Evolutionary conservation across 2,888 invertebrate species (phyloP), one percentile per base, ranked within the genome.

Genomic region (Scelioninae gen. 1): DNA sequence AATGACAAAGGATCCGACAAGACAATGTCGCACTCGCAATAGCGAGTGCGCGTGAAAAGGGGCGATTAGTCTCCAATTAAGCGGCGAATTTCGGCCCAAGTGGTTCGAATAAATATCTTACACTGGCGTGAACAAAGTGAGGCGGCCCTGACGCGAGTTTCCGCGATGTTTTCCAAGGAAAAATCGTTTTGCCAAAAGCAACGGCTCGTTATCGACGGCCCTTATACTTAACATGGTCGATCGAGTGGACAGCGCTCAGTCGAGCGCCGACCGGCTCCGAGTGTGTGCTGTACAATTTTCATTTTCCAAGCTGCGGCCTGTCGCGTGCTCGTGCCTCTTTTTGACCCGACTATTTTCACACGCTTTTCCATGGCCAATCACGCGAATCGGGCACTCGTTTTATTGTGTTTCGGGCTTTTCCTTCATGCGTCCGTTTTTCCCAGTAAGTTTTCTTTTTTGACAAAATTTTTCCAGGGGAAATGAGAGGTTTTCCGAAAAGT

Each of bases 191-290:
- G 65, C 63, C 69, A 72, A 72, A 79, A 79, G 51, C 51, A 43
- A 13, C n/a, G n/a, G n/a, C 38, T 34, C 13, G 45, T 80, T 68
- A 74, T 74, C 74, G 60, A 40, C 80, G 80, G 80, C 80, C 80
- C 75, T 75, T 81, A 63, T 79, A 81, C 75, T 80, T 80, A 68
- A 80, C 63, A 74, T 75, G 63, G 80, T 74, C 80, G 74, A 68
- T 56, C 55, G 62, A 75, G 62, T 80, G 80, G 74, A 80, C 74
- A 75, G 68, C 62, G 74, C 62, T 80, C 74, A 80, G 80, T 80
- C 74, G 80, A 65, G 62, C 63, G 74, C 68, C 80, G 74, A 80
- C 80, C 80, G 80, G 80, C 80, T 68, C 63, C 62, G 80, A 80
- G 80, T 56, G 80, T 62, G 80, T 75, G 49, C 55, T 49, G 29